Conservation (phyloP, 2,888 invertebrate genomes). For the Euplexia lucipara region DNA sequence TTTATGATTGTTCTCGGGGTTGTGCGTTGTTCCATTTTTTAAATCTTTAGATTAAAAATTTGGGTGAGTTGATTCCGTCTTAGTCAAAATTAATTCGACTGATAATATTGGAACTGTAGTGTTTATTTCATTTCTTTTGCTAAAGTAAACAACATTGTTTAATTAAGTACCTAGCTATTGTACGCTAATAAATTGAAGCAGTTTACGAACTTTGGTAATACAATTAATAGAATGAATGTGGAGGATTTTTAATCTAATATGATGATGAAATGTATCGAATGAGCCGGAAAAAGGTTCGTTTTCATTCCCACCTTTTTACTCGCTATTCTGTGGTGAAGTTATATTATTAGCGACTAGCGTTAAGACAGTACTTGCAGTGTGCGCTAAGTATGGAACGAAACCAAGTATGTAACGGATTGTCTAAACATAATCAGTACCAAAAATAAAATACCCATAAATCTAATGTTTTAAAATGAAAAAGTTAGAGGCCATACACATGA, state of each 20-base stretch:
- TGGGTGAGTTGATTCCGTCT: conserved; percentile 84
- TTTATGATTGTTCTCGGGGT: conserved; percentile 80
- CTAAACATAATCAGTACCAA: conserved; percentile 67
- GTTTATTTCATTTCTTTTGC: conserved; percentile 68
- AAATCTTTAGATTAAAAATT: conserved; percentile 70
- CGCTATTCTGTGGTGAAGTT: conserved; percentile 78
- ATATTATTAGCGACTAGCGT: conserved; percentile 62
- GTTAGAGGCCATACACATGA: conserved; percentile 83
- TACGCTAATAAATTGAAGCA: conserved; percentile 56
- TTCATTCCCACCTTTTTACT: conserved; percentile 74
- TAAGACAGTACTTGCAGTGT: conserved; percentile 66
- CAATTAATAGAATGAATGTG: conserved; percentile 58
- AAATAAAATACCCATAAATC: conserved; percentile 56
- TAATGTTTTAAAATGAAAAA: conserved; percentile 61
- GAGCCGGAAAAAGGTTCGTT: conserved; percentile 51
- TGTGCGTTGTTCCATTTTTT: conserved; percentile 83
- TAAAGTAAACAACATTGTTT: conserved; percentile 56
- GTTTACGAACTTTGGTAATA: conserved; percentile 53
- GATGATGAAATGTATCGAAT: conserved; percentile 47
- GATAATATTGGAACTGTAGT: conserved; percentile 74
- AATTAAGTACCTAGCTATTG: conserved; percentile 61
- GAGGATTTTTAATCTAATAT: conserved; percentile 55
- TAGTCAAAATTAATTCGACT: conserved; percentile 82
- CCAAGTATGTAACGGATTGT: conserved; percentile 62
- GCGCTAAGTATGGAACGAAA: conserved; percentile 61